Percentiles rank a stretch among this genome's conserved stretches.
Conservation (phyloP, 2,888 invertebrate genomes). For the Gisinianus flammeolus region DNA sequence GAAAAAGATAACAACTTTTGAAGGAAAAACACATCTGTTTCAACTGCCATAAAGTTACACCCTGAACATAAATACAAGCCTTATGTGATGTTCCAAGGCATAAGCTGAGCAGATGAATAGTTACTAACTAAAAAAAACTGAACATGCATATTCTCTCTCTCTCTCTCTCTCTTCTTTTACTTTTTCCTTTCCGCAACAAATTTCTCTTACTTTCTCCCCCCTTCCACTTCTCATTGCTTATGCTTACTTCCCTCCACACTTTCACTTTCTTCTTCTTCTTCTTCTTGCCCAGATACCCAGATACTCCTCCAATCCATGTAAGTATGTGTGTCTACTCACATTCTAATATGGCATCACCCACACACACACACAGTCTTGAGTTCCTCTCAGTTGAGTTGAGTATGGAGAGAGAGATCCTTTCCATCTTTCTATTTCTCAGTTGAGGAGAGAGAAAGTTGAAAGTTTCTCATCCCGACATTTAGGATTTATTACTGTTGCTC, state of each 20-base stretch:
- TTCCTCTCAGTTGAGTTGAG: no score
- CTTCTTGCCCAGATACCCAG: not conserved
- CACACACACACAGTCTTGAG: no score
- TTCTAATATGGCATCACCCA: no score
- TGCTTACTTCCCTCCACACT: not conserved
- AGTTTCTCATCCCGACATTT: constrained; percentile 37
- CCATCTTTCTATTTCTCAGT: constrained; percentile 26
- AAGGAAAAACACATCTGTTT: constrained; percentile 39
- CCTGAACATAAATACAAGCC: not conserved
- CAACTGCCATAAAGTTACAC: constrained; percentile 33
- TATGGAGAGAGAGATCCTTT: constrained; percentile 6
- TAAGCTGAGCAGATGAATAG: not conserved
- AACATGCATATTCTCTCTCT: not conserved
- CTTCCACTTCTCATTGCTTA: not conserved
- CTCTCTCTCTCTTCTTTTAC: constrained; percentile 3
- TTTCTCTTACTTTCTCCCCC: constrained; percentile 12
- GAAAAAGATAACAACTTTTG: constrained; percentile 26
- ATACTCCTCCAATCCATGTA: no score
- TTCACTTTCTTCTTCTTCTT: not conserved
- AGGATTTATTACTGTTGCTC: constrained; percentile 43
- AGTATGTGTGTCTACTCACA: not conserved
- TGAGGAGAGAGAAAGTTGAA: not conserved
- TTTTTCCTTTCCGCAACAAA: not conserved
- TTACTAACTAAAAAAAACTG: constrained; percentile 1
- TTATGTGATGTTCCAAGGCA: not conserved